A percentile compares a stretch with the other conserved stretches of the same genome.
Evolutionary conservation across 2,888 invertebrate genomes (phyloP).

Genomic region (Bombylius major): DNA sequence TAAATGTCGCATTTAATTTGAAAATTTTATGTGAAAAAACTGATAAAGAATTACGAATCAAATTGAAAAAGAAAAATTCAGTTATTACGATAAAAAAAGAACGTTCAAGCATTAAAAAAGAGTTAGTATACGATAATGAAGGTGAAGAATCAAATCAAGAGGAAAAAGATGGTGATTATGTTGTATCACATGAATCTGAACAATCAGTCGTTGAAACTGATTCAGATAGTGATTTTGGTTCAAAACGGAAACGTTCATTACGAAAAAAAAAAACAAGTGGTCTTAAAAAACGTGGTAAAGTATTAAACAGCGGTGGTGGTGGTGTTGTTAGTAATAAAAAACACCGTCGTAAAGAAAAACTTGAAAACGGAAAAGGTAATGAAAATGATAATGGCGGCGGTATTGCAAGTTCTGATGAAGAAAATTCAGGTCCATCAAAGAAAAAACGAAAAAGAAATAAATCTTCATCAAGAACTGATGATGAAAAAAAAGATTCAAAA

Average conservation of each 20-base stretch:
- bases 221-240: slow-evolving; percentile 23
- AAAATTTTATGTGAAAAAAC: slow-evolving; percentile 32
- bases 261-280: slow-evolving; percentile 3
- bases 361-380: background rate
- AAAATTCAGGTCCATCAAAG: slow-evolving; percentile 14
- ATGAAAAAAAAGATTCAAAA: slow-evolving; percentile 9
- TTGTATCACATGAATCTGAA: slow-evolving; percentile 31
- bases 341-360: background rate
- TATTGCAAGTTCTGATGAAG: slow-evolving; percentile 14
- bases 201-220: slow-evolving; percentile 25
- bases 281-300: background rate
- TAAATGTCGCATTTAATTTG: slow-evolving; percentile 32
- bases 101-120: slow-evolving; percentile 27
- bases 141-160: slow-evolving; percentile 10
- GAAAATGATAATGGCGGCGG: slow-evolving; percentile 4
- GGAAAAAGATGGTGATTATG: slow-evolving; percentile 30
- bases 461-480: background rate
- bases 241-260: slow-evolving; percentile 16
- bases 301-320: background rate
- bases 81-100: slow-evolving; percentile 24
- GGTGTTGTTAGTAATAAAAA: background rate
- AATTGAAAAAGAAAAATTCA: slow-evolving; percentile 29
- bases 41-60: slow-evolving; percentile 32
- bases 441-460: slow-evolving; percentile 4
- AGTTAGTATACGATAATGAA: slow-evolving; percentile 29